These are phyloP conservation scores for Melanotus villosus DNA, from an alignment of 2,888 invertebrate species.

Conservation along the genomic window DNA sequence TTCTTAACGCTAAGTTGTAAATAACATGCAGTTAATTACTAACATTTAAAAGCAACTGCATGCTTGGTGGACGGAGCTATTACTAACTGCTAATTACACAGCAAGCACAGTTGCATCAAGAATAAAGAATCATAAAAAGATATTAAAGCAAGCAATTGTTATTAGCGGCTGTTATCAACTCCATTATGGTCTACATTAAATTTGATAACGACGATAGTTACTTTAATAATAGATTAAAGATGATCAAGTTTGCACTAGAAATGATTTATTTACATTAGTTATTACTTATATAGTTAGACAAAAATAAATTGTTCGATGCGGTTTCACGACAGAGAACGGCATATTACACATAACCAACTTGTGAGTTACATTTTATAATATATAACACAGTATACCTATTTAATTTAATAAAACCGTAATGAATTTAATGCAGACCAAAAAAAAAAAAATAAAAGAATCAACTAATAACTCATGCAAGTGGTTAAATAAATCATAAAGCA, in stretches of 20 bases:
- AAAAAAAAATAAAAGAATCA: background rate
- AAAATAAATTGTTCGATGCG: too few relatives aligned
- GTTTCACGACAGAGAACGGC: background rate
- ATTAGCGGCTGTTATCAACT: conserved; percentile 46
- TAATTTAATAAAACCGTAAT: background rate
- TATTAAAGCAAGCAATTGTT: conserved; percentile 32
- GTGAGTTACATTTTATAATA: too few relatives aligned
- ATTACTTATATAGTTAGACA: too few relatives aligned
- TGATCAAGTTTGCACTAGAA: too few relatives aligned
- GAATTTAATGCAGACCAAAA: conserved; percentile 39
- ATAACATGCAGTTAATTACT: background rate
- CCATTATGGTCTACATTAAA: conserved; percentile 46
- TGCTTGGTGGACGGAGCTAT: background rate
- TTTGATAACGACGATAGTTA: background rate
- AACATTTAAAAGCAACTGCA: conserved; percentile 5
- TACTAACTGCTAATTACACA: background rate
- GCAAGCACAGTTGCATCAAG: background rate
- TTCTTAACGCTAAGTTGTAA: background rate
- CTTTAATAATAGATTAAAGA: too few relatives aligned
- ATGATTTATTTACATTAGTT: too few relatives aligned
- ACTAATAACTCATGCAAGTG: conserved; percentile 22
- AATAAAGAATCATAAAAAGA: conserved; percentile 4
- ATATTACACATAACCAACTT: too few relatives aligned
- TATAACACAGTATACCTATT: too few relatives aligned
- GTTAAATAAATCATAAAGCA: conserved; percentile 9